phyloP scores from a whole-genome alignment of 37 sponge, comb jelly and placozoan species.

The Theonella swinhoei region DNA sequence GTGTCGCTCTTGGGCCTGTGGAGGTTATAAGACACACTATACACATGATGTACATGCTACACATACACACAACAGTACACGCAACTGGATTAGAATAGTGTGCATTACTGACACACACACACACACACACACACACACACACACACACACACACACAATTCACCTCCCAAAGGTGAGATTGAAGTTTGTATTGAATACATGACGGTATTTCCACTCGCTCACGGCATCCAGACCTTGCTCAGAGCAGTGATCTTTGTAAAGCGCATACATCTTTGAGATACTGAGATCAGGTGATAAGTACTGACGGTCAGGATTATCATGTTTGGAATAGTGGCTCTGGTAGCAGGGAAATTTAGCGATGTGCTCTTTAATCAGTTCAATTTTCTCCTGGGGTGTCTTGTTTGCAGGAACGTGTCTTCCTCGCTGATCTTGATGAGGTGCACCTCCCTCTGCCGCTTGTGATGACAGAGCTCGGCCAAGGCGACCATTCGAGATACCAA shows the following conservation, averaged over 20 bases:
- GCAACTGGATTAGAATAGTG: too few species aligned
- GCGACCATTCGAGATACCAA: constrained; percentile 22
- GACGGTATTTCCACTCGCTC: constrained; percentile 29
- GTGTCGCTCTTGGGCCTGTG: constrained; percentile 38
- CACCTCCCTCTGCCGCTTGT: background rate
- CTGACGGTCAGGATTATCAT: constrained; percentile 29
- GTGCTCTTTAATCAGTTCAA: constrained; percentile 28
- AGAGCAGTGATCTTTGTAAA: constrained; percentile 13
- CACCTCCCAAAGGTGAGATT: constrained; percentile 38
- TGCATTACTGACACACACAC: too few species aligned
- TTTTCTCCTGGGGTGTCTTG: constrained; percentile 9
- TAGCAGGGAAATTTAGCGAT: constrained; percentile 37
- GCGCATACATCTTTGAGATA: constrained; percentile 15
- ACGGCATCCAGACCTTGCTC: background rate
- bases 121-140: background rate
- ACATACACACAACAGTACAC: too few species aligned
- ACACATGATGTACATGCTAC: too few species aligned
- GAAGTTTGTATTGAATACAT: constrained; percentile 35
- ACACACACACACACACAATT: too few species aligned
- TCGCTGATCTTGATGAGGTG: constrained; percentile 19
- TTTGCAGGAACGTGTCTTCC: constrained; percentile 18
- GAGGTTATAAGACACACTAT: too few species aligned
- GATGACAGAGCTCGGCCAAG: constrained; percentile 4
- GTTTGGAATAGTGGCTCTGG: constrained; percentile 43
- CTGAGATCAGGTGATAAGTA: constrained; percentile 14